Percentiles rank a stretch among this genome's conserved stretches.
These are phyloP conservation scores for Probosciger aterrimus DNA, from an alignment of 2,113 vertebrate species.

Conservation along the genomic window DNA sequence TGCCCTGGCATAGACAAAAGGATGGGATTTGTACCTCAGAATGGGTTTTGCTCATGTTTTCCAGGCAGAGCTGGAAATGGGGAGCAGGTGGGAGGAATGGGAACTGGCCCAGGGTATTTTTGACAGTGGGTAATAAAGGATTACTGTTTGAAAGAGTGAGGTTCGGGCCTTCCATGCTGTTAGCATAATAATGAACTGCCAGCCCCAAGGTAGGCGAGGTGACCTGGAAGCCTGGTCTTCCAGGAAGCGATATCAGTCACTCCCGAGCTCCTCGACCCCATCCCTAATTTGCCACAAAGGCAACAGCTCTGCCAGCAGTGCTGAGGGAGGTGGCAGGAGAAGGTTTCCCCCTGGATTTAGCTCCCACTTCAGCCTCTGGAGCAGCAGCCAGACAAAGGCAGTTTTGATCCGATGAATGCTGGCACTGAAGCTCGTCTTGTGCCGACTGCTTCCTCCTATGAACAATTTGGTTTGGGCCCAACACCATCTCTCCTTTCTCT, in stretches of 20 bases:
- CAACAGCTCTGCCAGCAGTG: not conserved
- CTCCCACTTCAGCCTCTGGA: not conserved
- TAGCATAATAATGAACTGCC: not conserved
- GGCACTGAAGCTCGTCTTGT: not conserved
- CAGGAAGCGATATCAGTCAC: not conserved
- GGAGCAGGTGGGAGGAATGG: slow-evolving; percentile 51
- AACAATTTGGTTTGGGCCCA: not conserved
- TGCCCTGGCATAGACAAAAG: not conserved
- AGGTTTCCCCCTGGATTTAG: not conserved
- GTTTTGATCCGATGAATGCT: rapidly evolving
- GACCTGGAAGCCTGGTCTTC: not conserved
- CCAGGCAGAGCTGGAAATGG: not conserved
- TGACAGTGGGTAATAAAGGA: slow-evolving; percentile 35
- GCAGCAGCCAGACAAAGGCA: not conserved
- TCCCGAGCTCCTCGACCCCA: not conserved
- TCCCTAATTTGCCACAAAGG: not conserved
- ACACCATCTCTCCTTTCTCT: not conserved
- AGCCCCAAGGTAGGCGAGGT: not conserved
- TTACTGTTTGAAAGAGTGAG: not conserved
- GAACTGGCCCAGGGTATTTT: not conserved
- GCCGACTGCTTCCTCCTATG: not conserved
- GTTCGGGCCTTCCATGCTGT: not conserved
- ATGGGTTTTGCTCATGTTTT: not conserved
- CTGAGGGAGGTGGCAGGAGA: not conserved
- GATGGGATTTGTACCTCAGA: not conserved